Conservation (phyloP, 2,797 vertebrate genomes). For the Clarias laeviceps region DNA sequence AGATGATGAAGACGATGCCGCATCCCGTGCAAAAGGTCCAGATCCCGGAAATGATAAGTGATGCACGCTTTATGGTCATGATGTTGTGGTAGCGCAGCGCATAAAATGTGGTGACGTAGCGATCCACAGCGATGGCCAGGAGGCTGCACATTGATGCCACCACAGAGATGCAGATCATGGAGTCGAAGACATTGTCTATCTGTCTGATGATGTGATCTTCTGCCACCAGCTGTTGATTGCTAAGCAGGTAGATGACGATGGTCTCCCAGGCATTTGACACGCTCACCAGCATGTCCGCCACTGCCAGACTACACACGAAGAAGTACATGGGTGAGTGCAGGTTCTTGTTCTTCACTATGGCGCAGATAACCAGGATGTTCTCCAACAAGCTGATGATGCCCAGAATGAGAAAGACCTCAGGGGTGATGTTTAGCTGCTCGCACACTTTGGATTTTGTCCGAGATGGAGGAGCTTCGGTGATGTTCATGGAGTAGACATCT, state of each 20-base stretch:
- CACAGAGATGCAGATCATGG: constrained; percentile 86
- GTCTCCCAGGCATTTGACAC: constrained; percentile 87
- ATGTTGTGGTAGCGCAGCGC: constrained; percentile 87
- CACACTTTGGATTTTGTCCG: constrained; percentile 62
- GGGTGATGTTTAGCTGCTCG: constrained; percentile 82
- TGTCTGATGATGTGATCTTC: constrained; percentile 79
- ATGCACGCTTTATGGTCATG: constrained; percentile 80
- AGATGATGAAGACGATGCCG: constrained; percentile 83
- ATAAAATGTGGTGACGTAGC: constrained; percentile 88
- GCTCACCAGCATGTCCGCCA: constrained; percentile 87
- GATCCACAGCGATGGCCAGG: constrained; percentile 85
- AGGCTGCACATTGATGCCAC: constrained; percentile 88
- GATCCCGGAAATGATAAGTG: constrained; percentile 77
- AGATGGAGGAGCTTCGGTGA: constrained; percentile 24
- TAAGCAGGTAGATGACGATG: constrained; percentile 82
- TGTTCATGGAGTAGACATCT: constrained; percentile 18
- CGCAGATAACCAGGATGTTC: constrained; percentile 83
- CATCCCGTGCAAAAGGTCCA: constrained; percentile 82
- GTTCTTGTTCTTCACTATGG: constrained; percentile 86
- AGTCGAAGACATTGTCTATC: constrained; percentile 87
- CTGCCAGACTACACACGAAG: constrained; percentile 86
- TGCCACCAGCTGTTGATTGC: constrained; percentile 72
- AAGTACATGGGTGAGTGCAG: constrained; percentile 89
- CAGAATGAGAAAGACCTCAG: constrained; percentile 83
- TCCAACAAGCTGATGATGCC: constrained; percentile 85